Percentiles rank a stretch among this genome's conserved stretches.
Conservation (phyloP, 2,113 vertebrate genomes). For the Hoplias malabaricus region DNA sequence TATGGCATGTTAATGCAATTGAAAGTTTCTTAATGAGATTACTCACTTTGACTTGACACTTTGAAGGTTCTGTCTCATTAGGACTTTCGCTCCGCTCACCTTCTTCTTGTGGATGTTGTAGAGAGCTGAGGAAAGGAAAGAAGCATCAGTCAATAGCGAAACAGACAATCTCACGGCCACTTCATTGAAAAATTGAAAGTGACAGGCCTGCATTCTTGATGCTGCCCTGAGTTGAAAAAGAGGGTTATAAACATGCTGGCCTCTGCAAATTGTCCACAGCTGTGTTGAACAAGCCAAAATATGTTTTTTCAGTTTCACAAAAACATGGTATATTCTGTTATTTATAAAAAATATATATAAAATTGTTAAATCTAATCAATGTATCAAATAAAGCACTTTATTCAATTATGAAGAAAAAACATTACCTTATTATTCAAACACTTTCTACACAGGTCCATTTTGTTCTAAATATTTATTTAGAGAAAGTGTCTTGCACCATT, state of each 20-base stretch:
- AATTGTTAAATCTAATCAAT: no score
- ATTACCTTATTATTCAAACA: no score
- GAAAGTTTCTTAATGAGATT: slow-evolving; percentile 13
- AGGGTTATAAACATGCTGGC: not conserved
- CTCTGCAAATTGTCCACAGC: not conserved
- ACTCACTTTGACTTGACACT: slow-evolving; percentile 90
- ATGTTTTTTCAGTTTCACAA: not conserved
- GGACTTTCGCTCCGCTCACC: slow-evolving; percentile 84
- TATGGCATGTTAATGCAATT: not conserved
- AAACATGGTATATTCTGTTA: not conserved
- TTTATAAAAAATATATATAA: no score
- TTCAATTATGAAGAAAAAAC: no score
- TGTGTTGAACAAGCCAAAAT: not conserved
- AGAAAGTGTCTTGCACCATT: no score
- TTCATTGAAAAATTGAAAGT: not conserved
- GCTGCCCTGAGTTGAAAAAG: not conserved
- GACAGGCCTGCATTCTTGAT: not conserved
- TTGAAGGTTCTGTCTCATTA: slow-evolving; percentile 90
- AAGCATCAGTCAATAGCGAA: slow-evolving; percentile 21
- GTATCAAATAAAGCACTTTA: no score
- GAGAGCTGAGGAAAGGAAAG: slow-evolving; percentile 75
- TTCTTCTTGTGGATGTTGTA: slow-evolving; percentile 91
- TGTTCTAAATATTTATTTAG: no score
- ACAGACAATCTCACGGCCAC: not conserved
- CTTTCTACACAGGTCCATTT: no score